These are phyloP conservation scores for Anthoscopus minutus DNA, from an alignment of 2,113 vertebrate species.

Conservation along the genomic window DNA sequence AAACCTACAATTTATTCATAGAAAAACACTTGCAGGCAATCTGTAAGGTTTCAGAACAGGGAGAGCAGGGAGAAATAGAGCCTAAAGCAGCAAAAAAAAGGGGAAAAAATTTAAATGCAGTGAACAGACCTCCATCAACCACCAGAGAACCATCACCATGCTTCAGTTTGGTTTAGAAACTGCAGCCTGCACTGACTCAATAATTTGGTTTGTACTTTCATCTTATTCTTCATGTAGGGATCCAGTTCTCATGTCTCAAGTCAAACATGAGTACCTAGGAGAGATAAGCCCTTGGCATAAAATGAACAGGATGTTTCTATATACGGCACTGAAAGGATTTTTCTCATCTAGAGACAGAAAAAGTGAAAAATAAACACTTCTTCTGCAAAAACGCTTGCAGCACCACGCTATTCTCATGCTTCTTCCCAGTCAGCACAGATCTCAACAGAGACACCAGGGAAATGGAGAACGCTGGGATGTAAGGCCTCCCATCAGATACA, in stretches of 20 bases:
- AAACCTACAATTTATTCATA: background rate
- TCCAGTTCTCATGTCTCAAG: background rate
- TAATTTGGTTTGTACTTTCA: background rate
- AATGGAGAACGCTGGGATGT: background rate
- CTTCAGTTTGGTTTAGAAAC: background rate
- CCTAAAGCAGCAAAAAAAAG: background rate
- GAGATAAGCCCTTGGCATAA: background rate
- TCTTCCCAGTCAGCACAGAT: background rate
- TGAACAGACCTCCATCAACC: background rate
- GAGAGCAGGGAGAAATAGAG: background rate
- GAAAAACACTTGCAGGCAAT: background rate
- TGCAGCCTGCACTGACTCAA: background rate
- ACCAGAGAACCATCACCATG: background rate
- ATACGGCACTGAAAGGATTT: background rate
- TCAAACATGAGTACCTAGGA: background rate
- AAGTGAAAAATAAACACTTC: background rate
- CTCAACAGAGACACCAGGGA: background rate
- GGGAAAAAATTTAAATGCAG: too few species aligned
- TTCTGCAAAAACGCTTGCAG: background rate
- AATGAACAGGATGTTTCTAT: background rate
- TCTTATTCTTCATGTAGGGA: background rate
- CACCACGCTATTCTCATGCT: rapidly evolving
- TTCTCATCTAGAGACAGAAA: background rate
- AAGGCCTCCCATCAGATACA: background rate
- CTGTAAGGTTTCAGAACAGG: background rate